Conservation (phyloP, 2,113 vertebrate species). For the Brachyhypopomus gauderio region DNA sequence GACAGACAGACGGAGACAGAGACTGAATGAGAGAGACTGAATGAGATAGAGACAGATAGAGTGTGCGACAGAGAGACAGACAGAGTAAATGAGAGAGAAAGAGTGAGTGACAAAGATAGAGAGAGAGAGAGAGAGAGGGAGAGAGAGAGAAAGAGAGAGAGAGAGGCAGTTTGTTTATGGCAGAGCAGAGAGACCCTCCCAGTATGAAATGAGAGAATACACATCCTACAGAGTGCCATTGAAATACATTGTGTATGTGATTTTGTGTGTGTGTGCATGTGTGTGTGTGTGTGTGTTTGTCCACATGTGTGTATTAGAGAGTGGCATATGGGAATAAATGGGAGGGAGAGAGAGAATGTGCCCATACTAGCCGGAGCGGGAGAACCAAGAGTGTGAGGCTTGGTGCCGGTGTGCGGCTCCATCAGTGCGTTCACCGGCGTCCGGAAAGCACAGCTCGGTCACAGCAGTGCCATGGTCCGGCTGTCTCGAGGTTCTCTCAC, state of each 20-base stretch:
- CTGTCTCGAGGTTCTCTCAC: not conserved
- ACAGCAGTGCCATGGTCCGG: not conserved
- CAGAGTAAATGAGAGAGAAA: not conserved
- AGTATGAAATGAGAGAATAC: too few species aligned
- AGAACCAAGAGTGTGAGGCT: too few species aligned
- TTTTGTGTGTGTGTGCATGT: not conserved
- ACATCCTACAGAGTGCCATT: too few species aligned
- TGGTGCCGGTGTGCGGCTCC: slow-evolving; percentile 25
- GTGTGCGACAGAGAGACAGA: not conserved
- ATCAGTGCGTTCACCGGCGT: slow-evolving; percentile 32
- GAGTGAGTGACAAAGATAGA: not conserved
- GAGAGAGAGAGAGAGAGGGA: not conserved
- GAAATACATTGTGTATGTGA: not conserved
- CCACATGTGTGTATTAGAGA: too few species aligned
- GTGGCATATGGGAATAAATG: too few species aligned
- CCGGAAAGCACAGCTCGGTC: too few species aligned
- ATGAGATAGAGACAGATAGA: not conserved
- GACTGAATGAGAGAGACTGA: not conserved
- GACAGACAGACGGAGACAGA: slow-evolving; percentile 4
- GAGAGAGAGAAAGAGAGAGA: not conserved
- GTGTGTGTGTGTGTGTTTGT: too few species aligned
- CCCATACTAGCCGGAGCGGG: too few species aligned
- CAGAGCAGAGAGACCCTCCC: too few species aligned
- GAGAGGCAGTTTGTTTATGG: not conserved
- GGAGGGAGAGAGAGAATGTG: too few species aligned